phyloP scores from a whole-genome alignment of 2,888 invertebrate species.

The Ormyrus thymus region DNA sequence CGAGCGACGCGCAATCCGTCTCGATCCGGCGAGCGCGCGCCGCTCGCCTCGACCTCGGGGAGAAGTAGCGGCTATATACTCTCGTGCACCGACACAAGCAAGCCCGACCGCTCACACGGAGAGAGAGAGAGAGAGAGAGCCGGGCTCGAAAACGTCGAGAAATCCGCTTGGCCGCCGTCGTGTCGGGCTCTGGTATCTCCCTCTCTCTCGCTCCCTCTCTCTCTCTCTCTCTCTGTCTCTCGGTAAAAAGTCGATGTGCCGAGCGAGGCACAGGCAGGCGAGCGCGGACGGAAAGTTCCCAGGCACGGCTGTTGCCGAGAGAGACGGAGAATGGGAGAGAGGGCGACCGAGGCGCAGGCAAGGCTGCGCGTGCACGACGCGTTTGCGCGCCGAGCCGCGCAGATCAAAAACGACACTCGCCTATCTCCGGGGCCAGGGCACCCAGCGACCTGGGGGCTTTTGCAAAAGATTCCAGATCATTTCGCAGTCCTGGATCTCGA shows the following conservation, averaged over 20 bases:
- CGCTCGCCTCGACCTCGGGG: conserved; percentile 38
- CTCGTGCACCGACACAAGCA: neutral
- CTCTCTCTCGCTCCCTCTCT: conserved; percentile 25
- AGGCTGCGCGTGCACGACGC: conserved; percentile 62
- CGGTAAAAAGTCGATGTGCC: conserved; percentile 55
- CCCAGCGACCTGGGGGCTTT: conserved; percentile 60
- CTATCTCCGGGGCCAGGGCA: conserved; percentile 60
- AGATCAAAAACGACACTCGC: conserved; percentile 61
- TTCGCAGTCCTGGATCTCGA: conserved; percentile 65
- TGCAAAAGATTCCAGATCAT: conserved; percentile 61
- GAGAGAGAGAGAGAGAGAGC: neutral
- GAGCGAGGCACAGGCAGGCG: conserved; percentile 20
- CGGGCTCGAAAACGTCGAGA: conserved; percentile 49
- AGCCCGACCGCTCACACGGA: neutral
- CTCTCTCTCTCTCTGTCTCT: conserved; percentile 27
- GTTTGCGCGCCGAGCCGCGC: conserved; percentile 62
- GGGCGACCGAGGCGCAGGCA: conserved; percentile 64
- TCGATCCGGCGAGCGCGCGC: conserved; percentile 52
- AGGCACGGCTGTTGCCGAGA: conserved; percentile 60
- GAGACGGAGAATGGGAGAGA: conserved; percentile 62
- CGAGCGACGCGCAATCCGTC: conserved; percentile 50
- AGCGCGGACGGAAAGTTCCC: conserved; percentile 68
- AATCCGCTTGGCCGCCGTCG: conserved; percentile 51
- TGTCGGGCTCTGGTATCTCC: conserved; percentile 25
- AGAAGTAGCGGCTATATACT: conserved; percentile 4